These are phyloP conservation scores for Synanthedon vespiformis DNA, from an alignment of 2,888 invertebrate species.

Conservation along the genomic window DNA sequence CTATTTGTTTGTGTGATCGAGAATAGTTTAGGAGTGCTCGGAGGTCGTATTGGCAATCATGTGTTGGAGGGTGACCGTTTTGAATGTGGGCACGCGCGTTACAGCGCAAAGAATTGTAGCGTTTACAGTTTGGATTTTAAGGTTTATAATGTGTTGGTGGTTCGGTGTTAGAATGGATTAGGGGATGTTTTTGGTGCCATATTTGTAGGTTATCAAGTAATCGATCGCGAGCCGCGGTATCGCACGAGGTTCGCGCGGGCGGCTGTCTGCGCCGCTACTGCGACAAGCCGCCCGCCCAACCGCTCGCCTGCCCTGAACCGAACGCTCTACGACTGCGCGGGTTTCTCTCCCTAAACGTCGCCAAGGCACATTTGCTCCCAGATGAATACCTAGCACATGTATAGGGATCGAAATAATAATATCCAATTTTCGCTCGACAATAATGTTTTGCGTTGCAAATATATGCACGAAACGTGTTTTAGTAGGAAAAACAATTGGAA, in stretches of 20 bases:
- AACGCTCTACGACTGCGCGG: conserved; percentile 41
- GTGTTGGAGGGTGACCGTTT: conserved; percentile 46
- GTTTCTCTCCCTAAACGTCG: conserved; percentile 36
- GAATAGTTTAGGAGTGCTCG: conserved; percentile 27
- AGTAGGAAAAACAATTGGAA: too few species aligned
- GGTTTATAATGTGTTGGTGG: not conserved
- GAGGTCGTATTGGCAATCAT: conserved; percentile 33
- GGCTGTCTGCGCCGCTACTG: conserved; percentile 65
- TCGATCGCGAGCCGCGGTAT: conserved; percentile 20
- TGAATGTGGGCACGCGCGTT: conserved; percentile 17
- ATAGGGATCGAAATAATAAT: too few species aligned
- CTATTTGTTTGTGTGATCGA: conserved; percentile 10
- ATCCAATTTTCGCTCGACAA: too few species aligned
- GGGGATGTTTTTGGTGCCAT: not conserved
- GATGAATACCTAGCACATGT: conserved; percentile 13
- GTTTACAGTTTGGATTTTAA: not conserved
- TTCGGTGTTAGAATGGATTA: not conserved
- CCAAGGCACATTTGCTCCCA: conserved; percentile 25
- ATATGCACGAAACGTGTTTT: too few species aligned
- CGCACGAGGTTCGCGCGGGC: conserved; percentile 40
- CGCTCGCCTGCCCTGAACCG: conserved; percentile 17
- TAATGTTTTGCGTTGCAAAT: too few species aligned
- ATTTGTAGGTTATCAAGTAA: not conserved
- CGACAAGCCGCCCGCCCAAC: conserved; percentile 26
- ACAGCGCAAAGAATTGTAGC: conserved; percentile 27